Conservation (phyloP, 2,113 vertebrate species). For the Halcyon senegalensis region DNA sequence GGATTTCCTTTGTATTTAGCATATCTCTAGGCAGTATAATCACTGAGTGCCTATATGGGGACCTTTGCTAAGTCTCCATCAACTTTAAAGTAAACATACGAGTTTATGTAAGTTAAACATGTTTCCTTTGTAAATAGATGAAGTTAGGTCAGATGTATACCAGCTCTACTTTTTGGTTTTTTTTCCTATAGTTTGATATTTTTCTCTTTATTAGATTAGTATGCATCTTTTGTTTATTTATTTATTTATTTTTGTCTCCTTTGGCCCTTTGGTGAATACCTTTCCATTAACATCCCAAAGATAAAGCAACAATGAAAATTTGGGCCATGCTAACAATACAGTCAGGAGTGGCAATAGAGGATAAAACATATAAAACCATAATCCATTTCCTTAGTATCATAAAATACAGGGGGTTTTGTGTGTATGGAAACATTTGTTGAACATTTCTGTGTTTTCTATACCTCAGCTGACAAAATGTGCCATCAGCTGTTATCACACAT, state of each 20-base stretch:
- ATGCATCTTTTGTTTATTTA: not conserved
- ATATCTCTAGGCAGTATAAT: not conserved
- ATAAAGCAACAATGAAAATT: not conserved
- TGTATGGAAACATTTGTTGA: not conserved
- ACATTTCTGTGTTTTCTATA: not conserved
- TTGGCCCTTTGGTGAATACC: not conserved
- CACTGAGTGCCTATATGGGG: not conserved
- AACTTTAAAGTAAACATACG: not conserved
- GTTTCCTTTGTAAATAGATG: not conserved
- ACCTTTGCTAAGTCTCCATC: not conserved
- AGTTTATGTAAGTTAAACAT: not conserved
- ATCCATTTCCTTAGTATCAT: no score
- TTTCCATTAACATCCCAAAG: not conserved
- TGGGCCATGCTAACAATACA: not conserved
- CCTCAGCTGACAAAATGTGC: not conserved
- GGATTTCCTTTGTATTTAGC: not conserved
- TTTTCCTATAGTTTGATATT: not conserved
- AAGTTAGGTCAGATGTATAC: not conserved
- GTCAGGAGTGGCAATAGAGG: not conserved
- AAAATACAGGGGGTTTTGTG: no score
- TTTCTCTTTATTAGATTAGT: not conserved
- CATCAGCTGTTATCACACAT: not conserved
- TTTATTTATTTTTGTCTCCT: not conserved
- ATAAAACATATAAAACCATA: not conserved
- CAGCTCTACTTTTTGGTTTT: not conserved